Base-by-base conservation (phyloP, 1,140 invertebrate species). In the Drosophila leontia region DNA sequence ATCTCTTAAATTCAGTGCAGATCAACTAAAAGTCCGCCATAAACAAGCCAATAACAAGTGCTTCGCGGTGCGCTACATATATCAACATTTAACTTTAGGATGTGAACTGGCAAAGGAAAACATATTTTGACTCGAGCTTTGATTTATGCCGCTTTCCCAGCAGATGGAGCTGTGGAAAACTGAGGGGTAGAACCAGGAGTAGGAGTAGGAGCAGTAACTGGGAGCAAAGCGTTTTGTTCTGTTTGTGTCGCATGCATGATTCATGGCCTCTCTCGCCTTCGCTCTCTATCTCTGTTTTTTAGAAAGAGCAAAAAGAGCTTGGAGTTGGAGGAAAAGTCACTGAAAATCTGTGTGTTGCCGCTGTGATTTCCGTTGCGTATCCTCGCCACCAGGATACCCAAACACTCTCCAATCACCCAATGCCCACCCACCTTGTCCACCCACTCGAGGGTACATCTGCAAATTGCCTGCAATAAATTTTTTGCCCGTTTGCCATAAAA, bases 391-490 rank as follows among this genome's bases (percentile, higher is more conserved):
- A 13, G 35, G 47, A 48, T 12, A 68, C 53, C 37, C 51, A 26
- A 29, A 15, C 44, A 12, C 23, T 15, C 29, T 11, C 34, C 26
- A 2, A n/a, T n/a, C 47, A 48, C 47, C 47, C 45, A 48, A 8
- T 3, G 3, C 26, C 26, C 45, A 9, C 39, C 34, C 17, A 60
- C 29, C 42, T 19, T 62, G 53, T 11, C 11, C 75, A 29, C 7
- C n/a, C 42, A 23, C 17, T 41, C 45, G 60, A 63, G 59, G 68
- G 69, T 75, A 85, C 75, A 82, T 79, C 81, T 88, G 85, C 78
- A 88, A 88, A 88, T 90, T 88, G 85, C 65, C 82, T 85, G 85
- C 78, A 88, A 88, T 88, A 88, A 88, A 88, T 88, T 88, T 70
- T 63, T 90, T 85, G 67, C 74, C 80, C 55, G 75, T 82, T 88